Evolutionary conservation across 2,888 invertebrate species (phyloP).

Genomic region (Drosophila anceps): DNA sequence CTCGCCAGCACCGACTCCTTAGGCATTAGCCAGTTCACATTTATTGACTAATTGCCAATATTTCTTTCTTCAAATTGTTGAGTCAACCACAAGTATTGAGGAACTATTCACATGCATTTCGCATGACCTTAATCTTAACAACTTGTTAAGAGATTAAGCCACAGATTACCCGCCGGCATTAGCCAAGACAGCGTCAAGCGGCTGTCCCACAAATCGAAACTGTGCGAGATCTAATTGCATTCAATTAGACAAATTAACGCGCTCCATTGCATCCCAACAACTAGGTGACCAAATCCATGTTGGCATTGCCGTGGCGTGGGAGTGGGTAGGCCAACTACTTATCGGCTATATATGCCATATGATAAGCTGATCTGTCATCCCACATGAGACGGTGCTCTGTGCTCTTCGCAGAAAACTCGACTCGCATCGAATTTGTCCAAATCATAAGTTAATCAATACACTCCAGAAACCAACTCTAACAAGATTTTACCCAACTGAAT

Average conservation of each 20-base stretch:
- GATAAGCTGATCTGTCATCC: constrained; percentile 1
- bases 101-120: constrained; percentile 68
- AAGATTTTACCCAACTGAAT: constrained; percentile 23
- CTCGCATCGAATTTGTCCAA: too few relatives aligned
- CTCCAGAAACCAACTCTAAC: constrained; percentile 19
- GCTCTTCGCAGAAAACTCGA: background rate
- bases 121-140: constrained; percentile 54
- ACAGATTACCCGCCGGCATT: constrained; percentile 43
- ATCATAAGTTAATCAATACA: background rate
- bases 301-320: constrained; percentile 40
- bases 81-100: constrained; percentile 70
- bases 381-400: background rate
- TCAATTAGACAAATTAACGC: constrained; percentile 71
- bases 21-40: constrained; percentile 10
- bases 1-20: constrained; percentile 12
- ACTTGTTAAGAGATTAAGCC: constrained; percentile 41
- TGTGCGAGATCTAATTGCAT: constrained; percentile 67
- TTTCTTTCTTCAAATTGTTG: constrained; percentile 28
- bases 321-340: constrained; percentile 28
- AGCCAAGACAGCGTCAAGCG: constrained; percentile 23
- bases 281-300: constrained; percentile 30
- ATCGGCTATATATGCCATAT: background rate
- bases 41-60: constrained; percentile 53
- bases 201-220: constrained; percentile 22
- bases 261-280: constrained; percentile 66